phyloP scores from a whole-genome alignment of 2,113 vertebrate genomes.

The Pelodiscus sinensis region DNA sequence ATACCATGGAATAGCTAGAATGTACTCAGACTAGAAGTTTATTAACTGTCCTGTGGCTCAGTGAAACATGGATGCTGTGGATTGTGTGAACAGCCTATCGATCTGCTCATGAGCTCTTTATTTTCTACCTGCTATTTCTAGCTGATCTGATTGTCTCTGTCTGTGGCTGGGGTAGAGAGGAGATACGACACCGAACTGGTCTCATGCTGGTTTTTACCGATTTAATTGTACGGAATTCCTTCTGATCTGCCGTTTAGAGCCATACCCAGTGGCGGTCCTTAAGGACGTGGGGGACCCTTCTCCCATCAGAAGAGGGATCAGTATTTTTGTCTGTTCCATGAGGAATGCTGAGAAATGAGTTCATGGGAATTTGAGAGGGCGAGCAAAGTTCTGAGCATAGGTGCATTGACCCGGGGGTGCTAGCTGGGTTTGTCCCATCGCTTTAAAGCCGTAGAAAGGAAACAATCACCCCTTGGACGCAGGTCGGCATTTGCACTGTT shows the following conservation, averaged over 20 bases:
- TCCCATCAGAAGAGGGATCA: fast-evolving
- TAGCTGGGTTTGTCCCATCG: fast-evolving
- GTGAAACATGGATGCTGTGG: neutral
- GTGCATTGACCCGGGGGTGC: fast-evolving
- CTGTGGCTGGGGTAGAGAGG: fast-evolving
- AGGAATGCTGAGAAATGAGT: fast-evolving
- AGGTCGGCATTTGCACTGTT: neutral
- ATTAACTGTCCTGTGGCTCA: fast-evolving
- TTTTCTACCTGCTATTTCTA: neutral
- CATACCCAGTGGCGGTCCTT: neutral
- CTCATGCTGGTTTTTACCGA: neutral
- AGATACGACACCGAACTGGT: too few relatives aligned
- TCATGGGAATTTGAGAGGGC: fast-evolving
- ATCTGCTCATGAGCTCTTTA: neutral
- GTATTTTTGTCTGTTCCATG: neutral
- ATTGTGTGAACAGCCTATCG: fast-evolving
- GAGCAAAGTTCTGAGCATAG: fast-evolving
- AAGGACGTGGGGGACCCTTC: neutral
- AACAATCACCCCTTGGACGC: too few relatives aligned
- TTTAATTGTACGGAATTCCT: neutral
- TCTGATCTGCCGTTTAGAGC: fast-evolving
- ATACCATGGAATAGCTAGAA: neutral
- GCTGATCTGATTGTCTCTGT: neutral
- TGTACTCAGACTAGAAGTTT: fast-evolving
- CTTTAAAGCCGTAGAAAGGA: neutral